These are phyloP conservation scores for Aldrovandia affinis DNA, from an alignment of 2,797 vertebrate species.

Conservation along the genomic window DNA sequence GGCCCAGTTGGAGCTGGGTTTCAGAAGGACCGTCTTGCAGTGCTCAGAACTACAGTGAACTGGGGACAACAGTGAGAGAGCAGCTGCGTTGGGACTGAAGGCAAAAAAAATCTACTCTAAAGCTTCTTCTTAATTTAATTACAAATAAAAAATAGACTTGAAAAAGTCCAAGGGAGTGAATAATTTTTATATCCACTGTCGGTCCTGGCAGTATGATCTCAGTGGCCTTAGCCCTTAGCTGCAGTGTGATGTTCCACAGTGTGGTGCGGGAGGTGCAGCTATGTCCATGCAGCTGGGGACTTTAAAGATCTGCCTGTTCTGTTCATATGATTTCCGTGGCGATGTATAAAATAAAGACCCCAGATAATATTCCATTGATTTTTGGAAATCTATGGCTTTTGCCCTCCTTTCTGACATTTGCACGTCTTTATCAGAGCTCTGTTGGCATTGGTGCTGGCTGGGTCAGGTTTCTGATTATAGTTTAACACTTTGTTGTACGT, in stretches of 20 bases:
- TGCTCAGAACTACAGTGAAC: background rate
- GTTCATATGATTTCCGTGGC: background rate
- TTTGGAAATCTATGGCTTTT: background rate
- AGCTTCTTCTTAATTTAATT: no score
- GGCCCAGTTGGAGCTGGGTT: background rate
- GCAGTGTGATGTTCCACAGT: no score
- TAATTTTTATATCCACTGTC: no score
- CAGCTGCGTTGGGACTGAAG: background rate
- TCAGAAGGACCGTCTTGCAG: background rate
- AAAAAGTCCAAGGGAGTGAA: no score
- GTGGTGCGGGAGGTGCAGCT: no score
- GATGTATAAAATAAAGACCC: background rate
- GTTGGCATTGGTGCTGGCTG: background rate
- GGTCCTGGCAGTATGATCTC: background rate
- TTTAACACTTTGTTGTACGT: no score
- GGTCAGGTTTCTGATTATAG: no score
- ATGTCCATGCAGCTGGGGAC: background rate
- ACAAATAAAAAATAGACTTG: no score
- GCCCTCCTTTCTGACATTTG: background rate
- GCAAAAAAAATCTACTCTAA: no score
- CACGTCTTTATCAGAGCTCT: background rate
- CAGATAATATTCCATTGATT: background rate
- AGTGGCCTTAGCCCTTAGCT: no score
- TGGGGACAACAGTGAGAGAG: background rate
- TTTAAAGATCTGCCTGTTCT: background rate